Conservation (phyloP, 1,140 invertebrate genomes). For the Cotesia vestalis region DNA sequence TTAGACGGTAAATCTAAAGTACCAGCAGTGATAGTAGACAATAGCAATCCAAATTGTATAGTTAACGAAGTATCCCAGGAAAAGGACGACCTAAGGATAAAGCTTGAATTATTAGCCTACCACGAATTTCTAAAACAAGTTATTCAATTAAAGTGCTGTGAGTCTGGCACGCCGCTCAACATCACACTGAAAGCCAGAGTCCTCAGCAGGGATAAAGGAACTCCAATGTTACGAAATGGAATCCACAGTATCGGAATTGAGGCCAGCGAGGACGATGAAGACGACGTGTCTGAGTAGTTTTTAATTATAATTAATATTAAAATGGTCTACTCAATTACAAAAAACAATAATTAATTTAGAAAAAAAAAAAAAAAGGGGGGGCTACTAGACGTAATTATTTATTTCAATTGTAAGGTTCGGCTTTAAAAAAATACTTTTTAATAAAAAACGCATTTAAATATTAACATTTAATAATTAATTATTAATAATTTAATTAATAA, state of each 20-base stretch:
- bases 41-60: slow-evolving; percentile 49
- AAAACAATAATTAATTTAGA: neutral
- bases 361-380: neutral
- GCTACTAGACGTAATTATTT: neutral
- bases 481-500: neutral
- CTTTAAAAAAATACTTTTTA: too few species aligned
- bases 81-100: slow-evolving; percentile 59
- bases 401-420: too few species aligned
- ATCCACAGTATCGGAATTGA: slow-evolving; percentile 66
- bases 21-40: slow-evolving; percentile 43
- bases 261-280: slow-evolving; percentile 57
- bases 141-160: slow-evolving; percentile 52
- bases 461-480: neutral
- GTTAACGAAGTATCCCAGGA: slow-evolving; percentile 48
- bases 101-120: slow-evolving; percentile 66
- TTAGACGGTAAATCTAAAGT: slow-evolving; percentile 34
- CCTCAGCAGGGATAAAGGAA: slow-evolving; percentile 67
- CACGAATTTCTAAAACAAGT: slow-evolving; percentile 66
- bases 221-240: slow-evolving; percentile 66
- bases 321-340: neutral
- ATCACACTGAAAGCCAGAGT: slow-evolving; percentile 63
- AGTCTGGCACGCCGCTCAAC: slow-evolving; percentile 53
- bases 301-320: neutral
- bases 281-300: slow-evolving; percentile 46
- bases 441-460: neutral